Evolutionary conservation across 2,113 vertebrate species (phyloP).

Genomic region (Nycticryphes semicollaris): DNA sequence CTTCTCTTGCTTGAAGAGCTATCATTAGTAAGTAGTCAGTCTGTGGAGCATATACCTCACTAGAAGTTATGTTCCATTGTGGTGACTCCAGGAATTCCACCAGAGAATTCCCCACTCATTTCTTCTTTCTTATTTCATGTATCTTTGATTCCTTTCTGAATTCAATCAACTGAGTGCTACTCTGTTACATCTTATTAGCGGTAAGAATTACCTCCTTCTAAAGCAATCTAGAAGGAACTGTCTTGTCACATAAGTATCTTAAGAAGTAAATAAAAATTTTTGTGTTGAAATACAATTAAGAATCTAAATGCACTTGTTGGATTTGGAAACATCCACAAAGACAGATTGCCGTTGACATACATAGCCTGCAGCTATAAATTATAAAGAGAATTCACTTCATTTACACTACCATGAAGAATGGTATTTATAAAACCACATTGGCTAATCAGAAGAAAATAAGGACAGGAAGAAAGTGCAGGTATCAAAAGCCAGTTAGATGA

Average conservation of each 20-base stretch:
- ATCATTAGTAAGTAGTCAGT: not conserved
- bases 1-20: not conserved
- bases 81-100: not conserved
- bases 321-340: not conserved
- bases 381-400: not conserved
- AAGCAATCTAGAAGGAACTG: not conserved
- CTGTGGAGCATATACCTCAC: not conserved
- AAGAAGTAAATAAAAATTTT: not conserved
- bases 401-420: not conserved
- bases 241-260: not conserved
- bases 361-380: not conserved
- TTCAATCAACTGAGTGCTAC: not conserved
- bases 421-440: not conserved
- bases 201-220: not conserved
- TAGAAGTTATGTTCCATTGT: not conserved
- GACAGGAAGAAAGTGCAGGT: not conserved
- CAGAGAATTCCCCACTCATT: not conserved
- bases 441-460: not conserved
- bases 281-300: not conserved
- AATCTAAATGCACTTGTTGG: not conserved
- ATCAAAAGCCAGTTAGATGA: not conserved
- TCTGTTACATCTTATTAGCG: not conserved
- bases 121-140: not conserved
- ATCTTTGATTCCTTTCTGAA: not conserved
- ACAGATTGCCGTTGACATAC: not conserved